Percentiles rank a stretch among this genome's conserved stretches.
Evolutionary conservation across 2,797 vertebrate genomes (phyloP).

Genomic region (Pempheris klunzingeri): DNA sequence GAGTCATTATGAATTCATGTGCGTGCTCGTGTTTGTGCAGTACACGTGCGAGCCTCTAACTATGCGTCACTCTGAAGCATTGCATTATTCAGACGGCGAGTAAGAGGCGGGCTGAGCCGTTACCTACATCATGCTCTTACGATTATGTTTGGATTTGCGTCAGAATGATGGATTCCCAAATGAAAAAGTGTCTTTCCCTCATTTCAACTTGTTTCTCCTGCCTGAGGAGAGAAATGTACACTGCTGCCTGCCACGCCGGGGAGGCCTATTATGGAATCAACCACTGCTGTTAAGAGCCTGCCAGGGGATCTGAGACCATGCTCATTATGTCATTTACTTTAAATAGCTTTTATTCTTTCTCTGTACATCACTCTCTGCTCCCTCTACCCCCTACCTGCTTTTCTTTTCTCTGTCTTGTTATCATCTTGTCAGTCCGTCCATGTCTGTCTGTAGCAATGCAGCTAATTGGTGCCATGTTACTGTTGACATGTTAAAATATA

Average conservation of each 20-base stretch:
- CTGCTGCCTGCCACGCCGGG: background rate
- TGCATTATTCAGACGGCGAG: constrained; percentile 51
- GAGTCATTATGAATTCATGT: constrained; percentile 13
- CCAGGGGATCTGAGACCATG: constrained; percentile 4
- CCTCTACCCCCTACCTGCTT: background rate
- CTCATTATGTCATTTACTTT: constrained; percentile 5
- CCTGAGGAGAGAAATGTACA: background rate
- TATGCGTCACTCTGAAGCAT: background rate
- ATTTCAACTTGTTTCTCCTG: constrained; percentile 37
- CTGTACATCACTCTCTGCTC: background rate
- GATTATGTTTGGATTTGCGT: constrained; percentile 52
- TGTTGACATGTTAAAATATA: background rate
- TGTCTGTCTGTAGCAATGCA: background rate
- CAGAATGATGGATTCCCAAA: constrained; percentile 55
- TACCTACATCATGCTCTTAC: constrained; percentile 29
- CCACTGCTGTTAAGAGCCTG: constrained; percentile 14
- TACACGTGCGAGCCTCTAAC: background rate
- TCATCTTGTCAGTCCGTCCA: background rate
- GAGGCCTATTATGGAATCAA: constrained; percentile 31
- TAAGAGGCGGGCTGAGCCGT: constrained; percentile 26
- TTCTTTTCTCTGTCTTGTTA: background rate
- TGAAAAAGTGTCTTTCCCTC: constrained; percentile 16
- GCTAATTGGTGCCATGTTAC: background rate
- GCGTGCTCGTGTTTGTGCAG: background rate
- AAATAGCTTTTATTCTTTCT: background rate